Conservation (phyloP, 2,888 invertebrate genomes). For the Stenodema calcarata region DNA sequence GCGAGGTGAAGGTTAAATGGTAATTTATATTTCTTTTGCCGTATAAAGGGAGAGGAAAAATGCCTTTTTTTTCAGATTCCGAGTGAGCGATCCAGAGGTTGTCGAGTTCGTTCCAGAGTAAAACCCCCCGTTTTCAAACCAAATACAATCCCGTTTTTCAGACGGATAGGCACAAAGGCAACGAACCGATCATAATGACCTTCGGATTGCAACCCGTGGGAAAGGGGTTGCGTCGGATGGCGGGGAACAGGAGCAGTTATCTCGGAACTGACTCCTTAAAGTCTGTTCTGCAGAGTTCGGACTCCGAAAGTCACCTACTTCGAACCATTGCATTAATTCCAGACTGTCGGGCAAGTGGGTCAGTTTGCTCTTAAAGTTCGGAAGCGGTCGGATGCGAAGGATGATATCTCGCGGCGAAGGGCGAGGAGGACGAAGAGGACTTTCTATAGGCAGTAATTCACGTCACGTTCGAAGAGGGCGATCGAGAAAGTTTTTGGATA, state of each 20-base stretch:
- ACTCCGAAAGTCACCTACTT: neutral
- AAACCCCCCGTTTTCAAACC: neutral
- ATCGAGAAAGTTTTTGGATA: neutral
- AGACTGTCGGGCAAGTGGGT: neutral
- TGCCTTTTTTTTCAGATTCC: neutral
- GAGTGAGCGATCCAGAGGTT: neutral
- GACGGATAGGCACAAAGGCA: neutral
- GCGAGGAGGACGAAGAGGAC: neutral
- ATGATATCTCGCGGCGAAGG: neutral
- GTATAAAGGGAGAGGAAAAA: neutral
- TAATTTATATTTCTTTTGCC: too few species aligned
- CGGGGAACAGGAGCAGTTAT: neutral
- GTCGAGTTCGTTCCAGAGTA: neutral
- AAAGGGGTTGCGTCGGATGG: neutral
- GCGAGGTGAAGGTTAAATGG: too few species aligned
- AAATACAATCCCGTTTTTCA: neutral
- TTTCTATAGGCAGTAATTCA: neutral
- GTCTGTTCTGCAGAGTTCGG: neutral
- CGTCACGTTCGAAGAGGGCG: neutral
- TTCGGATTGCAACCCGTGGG: too few species aligned
- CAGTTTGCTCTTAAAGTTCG: neutral
- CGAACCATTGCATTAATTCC: neutral
- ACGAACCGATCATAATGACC: constrained; percentile 5
- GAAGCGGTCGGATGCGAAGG: neutral
- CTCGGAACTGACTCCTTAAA: neutral